Evolutionary conservation across 1,140 invertebrate genomes (phyloP), one percentile per base, ranked within the genome.

Genomic region (Calosoma granatense): DNA sequence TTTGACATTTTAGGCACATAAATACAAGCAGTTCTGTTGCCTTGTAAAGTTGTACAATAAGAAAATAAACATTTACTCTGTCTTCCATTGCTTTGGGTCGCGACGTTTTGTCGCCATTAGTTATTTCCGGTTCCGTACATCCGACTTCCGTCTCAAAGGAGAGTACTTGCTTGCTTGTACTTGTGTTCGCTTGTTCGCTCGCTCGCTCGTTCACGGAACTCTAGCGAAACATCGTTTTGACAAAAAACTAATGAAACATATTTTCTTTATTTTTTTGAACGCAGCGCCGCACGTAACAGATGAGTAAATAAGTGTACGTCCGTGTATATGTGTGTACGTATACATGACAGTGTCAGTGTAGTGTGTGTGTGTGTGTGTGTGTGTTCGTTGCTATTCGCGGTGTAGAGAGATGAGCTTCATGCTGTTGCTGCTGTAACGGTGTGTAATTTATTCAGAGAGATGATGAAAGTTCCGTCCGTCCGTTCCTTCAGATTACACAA

Each of bases 61-160:
- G 15, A 47, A 47, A 47, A 47, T 47, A 47, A 47, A 47, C 41
- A 47, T 47, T 47, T 47, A 47, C 41, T 47, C 41, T 47, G 41
- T 47, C 41, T 47, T 47, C 41, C 41, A 47, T 47, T 47, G 41
- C 6, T 47, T 17, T 47, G 41, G 41, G 9, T 47, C 6, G 41
- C 41, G 41, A 47, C 41, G 41, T 47, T 47, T 47, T 47, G 41
- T 47, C 41, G 41, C 41, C 41, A 47, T 47, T 47, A 47, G 41
- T 47, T 47, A 47, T 47, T 47, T 47, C 41, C 41, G 41, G 41
- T 47, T 17, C 6, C 15, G 41, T 47, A 47, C 41, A 47, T 17
- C 17, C 41, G 41, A 47, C 41, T 47, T 47, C 41, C 41, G 41
- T 47, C 41, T 47, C 41, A 47, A 47, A 47, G 41, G 41, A 11